Conservation (phyloP, 2,113 vertebrate species). For the Ptilonorhynchus violaceus region DNA sequence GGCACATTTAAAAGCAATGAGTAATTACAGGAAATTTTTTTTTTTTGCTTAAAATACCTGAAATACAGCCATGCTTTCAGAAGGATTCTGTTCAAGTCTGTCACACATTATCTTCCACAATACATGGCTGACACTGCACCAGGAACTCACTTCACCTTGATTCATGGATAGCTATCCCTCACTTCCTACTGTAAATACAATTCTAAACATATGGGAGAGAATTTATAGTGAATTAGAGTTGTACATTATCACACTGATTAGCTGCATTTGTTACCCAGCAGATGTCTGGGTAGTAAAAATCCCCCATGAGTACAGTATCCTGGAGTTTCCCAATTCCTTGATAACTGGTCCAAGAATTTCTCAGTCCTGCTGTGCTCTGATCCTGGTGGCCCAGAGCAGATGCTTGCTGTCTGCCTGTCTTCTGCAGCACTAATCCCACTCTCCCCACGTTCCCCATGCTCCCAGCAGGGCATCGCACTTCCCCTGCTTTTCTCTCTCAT, state of each 20-base stretch:
- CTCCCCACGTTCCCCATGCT: not conserved
- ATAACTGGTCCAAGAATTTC: constrained; percentile 41
- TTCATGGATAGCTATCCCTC: constrained; percentile 11
- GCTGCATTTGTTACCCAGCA: constrained; percentile 56
- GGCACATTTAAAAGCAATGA: not conserved
- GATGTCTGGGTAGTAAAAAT: constrained; percentile 58
- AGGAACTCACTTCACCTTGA: constrained; percentile 12
- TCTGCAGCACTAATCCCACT: not conserved
- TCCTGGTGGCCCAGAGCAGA: constrained; percentile 41
- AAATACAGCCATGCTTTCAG: not conserved
- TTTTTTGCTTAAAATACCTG: not conserved
- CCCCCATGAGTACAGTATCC: constrained; percentile 32
- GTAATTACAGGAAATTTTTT: not conserved
- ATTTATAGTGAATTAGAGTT: not conserved
- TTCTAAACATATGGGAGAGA: constrained; percentile 48
- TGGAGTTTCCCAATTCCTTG: constrained; percentile 44
- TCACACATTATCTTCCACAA: not conserved
- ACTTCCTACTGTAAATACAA: constrained; percentile 48
- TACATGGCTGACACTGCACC: not conserved
- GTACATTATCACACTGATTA: constrained; percentile 7
- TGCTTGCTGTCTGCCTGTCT: not conserved
- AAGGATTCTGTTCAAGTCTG: not conserved
- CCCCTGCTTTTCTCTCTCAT: not conserved
- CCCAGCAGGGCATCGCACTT: not conserved
- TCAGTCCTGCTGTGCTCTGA: constrained; percentile 21